Evolutionary conservation across 1,140 invertebrate species (phyloP).

Genomic region (Formica selysi): DNA sequence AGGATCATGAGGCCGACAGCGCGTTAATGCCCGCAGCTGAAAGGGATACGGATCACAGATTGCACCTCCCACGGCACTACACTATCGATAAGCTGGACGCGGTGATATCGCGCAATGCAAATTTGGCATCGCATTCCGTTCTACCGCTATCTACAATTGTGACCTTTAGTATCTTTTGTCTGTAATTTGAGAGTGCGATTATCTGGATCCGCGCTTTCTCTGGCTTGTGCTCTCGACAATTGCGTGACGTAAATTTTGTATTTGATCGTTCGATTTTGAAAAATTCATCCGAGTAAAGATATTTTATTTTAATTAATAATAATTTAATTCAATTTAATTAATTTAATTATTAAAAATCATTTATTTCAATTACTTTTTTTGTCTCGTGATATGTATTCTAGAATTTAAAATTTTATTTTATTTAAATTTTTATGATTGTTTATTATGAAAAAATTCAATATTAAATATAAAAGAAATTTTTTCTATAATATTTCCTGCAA

Average conservation of each 20-base stretch:
- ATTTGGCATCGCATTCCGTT: not conserved
- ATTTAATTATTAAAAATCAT: not conserved
- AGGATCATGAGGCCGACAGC: constrained; percentile 65
- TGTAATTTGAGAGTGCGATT: constrained; percentile 5
- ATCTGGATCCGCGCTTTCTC: not conserved
- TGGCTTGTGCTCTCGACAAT: not conserved
- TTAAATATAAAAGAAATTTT: not conserved
- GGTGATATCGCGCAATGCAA: constrained; percentile 7
- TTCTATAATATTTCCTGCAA: not conserved
- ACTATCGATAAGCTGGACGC: not conserved
- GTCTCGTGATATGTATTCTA: not conserved
- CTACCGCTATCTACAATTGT: not conserved
- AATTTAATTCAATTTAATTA: no score
- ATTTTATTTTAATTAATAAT: not conserved
- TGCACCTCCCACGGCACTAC: constrained; percentile 4
- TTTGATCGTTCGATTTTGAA: not conserved
- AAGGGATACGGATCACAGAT: constrained; percentile 59
- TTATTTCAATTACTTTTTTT: not conserved
- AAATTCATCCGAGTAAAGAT: not conserved
- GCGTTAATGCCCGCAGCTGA: constrained; percentile 65
- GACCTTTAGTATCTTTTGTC: constrained; percentile 4
- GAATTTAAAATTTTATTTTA: not conserved
- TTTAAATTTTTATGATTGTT: not conserved
- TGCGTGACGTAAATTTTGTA: not conserved
- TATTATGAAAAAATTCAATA: not conserved